Evolutionary conservation across 2,797 vertebrate genomes (phyloP).

Genomic region (Xyrichtys novacula): DNA sequence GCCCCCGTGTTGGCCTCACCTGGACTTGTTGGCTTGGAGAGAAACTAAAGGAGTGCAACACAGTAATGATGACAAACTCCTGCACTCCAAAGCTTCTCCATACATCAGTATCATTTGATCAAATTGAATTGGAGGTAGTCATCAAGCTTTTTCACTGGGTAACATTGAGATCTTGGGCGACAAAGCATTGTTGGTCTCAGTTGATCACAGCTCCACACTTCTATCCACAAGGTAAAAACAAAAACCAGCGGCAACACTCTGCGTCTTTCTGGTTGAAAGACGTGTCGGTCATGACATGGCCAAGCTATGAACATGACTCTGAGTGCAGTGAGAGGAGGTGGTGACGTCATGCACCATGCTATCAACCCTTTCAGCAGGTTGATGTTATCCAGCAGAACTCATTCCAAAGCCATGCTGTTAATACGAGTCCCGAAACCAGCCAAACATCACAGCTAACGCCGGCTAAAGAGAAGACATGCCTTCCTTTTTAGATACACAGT

Average conservation of each 20-base stretch:
- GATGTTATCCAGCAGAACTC: conserved; percentile 20
- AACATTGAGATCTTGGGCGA: conserved; percentile 14
- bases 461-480: conserved; percentile 34
- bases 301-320: conserved; percentile 51
- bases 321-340: conserved; percentile 33
- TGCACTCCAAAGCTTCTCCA: conserved; percentile 18
- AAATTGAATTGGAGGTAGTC: conserved; percentile 1
- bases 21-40: no score
- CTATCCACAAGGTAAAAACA: conserved; percentile 42
- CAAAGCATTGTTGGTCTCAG: conserved; percentile 76
- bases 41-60: no score
- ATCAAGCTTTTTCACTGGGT: conserved; percentile 2
- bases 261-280: conserved; percentile 59
- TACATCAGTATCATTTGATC: conserved; percentile 4
- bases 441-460: conserved; percentile 12
- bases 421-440: conserved; percentile 18
- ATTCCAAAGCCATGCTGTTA: conserved; percentile 61
- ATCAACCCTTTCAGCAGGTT: conserved; percentile 26
- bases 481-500: background rate
- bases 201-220: conserved; percentile 54
- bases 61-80: background rate
- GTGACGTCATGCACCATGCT: conserved; percentile 76
- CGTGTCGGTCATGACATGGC: conserved; percentile 43
- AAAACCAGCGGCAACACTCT: conserved; percentile 13
- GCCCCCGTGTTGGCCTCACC: no score